Evolutionary conservation across 2,888 invertebrate genomes (phyloP), one percentile per base, ranked within the genome.

Genomic region (Acanthococcus lagerstroemiae): DNA sequence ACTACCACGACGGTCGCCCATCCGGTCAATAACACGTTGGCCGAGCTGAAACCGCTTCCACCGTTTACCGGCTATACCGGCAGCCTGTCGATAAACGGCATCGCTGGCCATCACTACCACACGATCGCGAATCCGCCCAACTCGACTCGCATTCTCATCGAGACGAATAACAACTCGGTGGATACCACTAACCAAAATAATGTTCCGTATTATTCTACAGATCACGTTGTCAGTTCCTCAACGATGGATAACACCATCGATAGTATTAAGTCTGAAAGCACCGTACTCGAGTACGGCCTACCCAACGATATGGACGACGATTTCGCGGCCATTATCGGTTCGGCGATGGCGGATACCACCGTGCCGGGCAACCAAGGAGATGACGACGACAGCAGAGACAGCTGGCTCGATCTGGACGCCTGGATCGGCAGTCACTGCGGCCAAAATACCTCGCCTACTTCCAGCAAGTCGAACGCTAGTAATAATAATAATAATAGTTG

Each of bases 361-460:
- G 89, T 89, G 44, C 86, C 87, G n/a, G 83, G 82, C 70, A 80
- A 81, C 12, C 76, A 83, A 21, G 80, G 82, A 68, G 73, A 82
- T 74, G 85, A 84, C 58, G 72, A 73, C 56, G 73, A 72, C 9
- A 88, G 88, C 1, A 79, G 88, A 68, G 90, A 90, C 72, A 86
- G 86, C 71, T 92, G 91, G 91, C 88, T 90, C 82, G 90, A 91
- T 74, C 80, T 91, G 61, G 91, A 91, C 70, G 87, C 88, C 67
- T 90, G 88, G 88, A 89, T 92, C 71, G 87, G 88, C 68, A 86
- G 85, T 7, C 86, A 86, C 0, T 89, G 87, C 74, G 84, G 87
- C 74, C 84, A 87, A 70, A 81, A 81, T 70, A 72, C 74, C 1
- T 68, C 69, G 22, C 69, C 68, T 26, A 44, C 67, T n/a, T 61